Base-by-base conservation (phyloP, 2,888 invertebrate species). In the Seira sanloemensis region DNA sequence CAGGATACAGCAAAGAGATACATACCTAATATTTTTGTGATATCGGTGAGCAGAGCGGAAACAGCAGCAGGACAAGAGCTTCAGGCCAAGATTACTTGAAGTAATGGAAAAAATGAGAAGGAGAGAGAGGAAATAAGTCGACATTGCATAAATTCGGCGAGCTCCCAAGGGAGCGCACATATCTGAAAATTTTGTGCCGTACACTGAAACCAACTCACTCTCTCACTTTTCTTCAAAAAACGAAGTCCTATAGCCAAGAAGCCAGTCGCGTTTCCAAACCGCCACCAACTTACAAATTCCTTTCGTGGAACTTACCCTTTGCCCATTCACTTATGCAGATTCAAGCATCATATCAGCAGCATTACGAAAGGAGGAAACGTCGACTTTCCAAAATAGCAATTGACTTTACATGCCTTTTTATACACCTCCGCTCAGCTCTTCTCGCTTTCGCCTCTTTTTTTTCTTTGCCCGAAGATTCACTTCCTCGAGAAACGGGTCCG, bases 121-220 rank as follows among this genome's bases (percentile, higher is more conserved):
- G 73, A 37, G 37, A 5, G 12, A 37, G 37, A 7, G 12, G 37
- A 65, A 21, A 37, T 37, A 79, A 79, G 78, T 79, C 78, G 78
- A 79, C 78, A 79, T 79, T 79, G 78, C 78, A 79, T 79, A 79
- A 79, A 79, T 79, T 79, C 72, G 25, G 62, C 62, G 16, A 65
- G 66, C 50, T 79, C 78, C 78, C 72, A 7, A 65, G 78, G 72
- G 72, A 79, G 18, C 7, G 7, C 73, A 65, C 26, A 72, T 66
- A 78, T 73, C 72, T 72, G 73, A 72, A 79, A 19, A n/a, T 79
- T 79, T 79, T 79, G 78, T 78, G 71, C 69, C 69, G 37, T 37
- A 26, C 37, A 12, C 37, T 12, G 7, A 37, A 37, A 37, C 37
- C 37, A 37, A 9, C 37, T 37, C 9, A 23, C 25, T 67, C 25